These are phyloP conservation scores for Erebia epiphron DNA, from an alignment of 2,888 invertebrate species.

Conservation along the genomic window DNA sequence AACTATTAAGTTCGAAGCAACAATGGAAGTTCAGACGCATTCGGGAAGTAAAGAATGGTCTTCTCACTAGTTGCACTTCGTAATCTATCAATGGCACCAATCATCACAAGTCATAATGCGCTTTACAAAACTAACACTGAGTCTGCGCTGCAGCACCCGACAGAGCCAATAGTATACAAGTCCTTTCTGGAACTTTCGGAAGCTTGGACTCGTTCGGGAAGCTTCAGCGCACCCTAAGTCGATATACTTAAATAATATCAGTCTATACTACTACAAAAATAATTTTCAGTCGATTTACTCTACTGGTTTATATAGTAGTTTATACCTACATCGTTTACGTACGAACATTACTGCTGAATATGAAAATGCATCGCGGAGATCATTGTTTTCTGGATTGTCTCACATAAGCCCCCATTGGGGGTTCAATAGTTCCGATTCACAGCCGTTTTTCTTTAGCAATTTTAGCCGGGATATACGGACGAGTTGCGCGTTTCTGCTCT, in stretches of 20 bases:
- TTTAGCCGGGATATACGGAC: conserved; percentile 32
- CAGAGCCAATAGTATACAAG: background rate
- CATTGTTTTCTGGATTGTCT: conserved; percentile 54
- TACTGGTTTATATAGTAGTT: conserved; percentile 73
- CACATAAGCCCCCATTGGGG: conserved; percentile 45
- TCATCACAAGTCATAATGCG: conserved; percentile 82
- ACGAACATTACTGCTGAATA: conserved; percentile 58
- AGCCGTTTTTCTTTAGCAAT: conserved; percentile 44
- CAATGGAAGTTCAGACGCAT: conserved; percentile 75
- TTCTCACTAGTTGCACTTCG: conserved; percentile 68
- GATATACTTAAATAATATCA: conserved; percentile 74
- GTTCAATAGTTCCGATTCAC: conserved; percentile 47
- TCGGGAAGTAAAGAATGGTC: conserved; percentile 65
- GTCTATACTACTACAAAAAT: conserved; percentile 83
- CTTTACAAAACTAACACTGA: conserved; percentile 55
- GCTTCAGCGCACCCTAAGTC: conserved; percentile 44
- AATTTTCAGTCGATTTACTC: conserved; percentile 81
- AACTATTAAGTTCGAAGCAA: conserved; percentile 56
- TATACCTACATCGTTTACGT: conserved; percentile 60
- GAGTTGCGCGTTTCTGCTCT: conserved; percentile 35
- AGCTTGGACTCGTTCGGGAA: conserved; percentile 11
- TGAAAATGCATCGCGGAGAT: conserved; percentile 75
- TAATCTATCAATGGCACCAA: conserved; percentile 82
- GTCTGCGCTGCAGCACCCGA: conserved; percentile 39
- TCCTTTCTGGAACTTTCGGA: background rate